These are phyloP conservation scores for Drosophila ficusphila DNA, from an alignment of 1,140 invertebrate species.

Conservation along the genomic window DNA sequence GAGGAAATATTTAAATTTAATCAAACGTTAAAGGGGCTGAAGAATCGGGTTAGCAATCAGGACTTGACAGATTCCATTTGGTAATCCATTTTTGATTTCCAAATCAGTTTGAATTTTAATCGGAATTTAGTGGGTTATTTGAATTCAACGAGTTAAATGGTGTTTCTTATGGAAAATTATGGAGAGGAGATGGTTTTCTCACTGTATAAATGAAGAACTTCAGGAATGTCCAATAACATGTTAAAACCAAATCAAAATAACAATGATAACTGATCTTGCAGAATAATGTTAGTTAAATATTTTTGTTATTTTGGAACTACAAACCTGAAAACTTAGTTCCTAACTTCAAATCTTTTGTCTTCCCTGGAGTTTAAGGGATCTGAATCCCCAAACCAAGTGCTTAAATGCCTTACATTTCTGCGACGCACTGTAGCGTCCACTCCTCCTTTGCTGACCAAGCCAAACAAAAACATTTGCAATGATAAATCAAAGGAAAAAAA, in stretches of 20 bases:
- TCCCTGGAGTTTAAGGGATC: too few species aligned
- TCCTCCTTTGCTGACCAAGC: background rate
- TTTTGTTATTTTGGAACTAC: too few species aligned
- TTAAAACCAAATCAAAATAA: too few species aligned
- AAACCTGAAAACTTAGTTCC: too few species aligned
- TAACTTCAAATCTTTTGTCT: too few species aligned
- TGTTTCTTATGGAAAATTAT: background rate
- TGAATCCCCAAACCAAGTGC: too few species aligned
- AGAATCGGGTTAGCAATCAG: background rate
- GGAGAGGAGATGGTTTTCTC: background rate
- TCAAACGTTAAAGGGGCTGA: background rate
- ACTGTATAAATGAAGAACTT: too few species aligned
- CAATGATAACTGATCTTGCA: too few species aligned
- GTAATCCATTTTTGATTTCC: slow-evolving; percentile 7
- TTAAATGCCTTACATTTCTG: background rate
- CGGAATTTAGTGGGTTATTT: background rate
- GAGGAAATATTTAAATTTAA: slow-evolving; percentile 33
- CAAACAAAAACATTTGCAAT: slow-evolving; percentile 7
- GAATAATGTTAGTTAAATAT: too few species aligned
- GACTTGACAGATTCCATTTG: slow-evolving; percentile 12
- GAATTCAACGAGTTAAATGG: background rate
- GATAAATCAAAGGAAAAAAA: slow-evolving; percentile 37
- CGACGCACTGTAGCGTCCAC: background rate
- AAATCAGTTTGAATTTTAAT: background rate
- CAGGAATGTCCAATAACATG: too few species aligned